Conservation (phyloP, 2,797 vertebrate species). For the Buphagus erythrorhynchus region DNA sequence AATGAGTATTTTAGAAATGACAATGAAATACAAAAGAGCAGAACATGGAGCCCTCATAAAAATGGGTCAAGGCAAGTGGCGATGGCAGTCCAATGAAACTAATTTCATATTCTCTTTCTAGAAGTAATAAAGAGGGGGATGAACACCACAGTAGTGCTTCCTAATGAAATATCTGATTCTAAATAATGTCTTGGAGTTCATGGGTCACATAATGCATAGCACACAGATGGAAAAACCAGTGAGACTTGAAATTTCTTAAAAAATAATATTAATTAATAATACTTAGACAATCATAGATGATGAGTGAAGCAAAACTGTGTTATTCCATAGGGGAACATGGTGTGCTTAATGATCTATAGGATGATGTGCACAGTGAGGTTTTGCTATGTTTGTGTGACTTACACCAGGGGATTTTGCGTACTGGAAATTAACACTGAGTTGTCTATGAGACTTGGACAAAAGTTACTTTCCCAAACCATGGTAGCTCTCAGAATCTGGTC, state of each 20-base stretch:
- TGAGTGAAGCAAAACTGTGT: neutral
- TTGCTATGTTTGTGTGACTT: neutral
- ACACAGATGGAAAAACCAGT: neutral
- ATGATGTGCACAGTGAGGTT: neutral
- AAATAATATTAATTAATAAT: conserved; percentile 57
- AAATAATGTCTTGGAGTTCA: conserved; percentile 10
- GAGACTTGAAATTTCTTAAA: neutral
- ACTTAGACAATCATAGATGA: neutral
- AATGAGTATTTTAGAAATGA: conserved; percentile 9
- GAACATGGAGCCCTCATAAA: neutral
- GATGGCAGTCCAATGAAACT: conserved; percentile 20
- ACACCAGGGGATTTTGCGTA: neutral
- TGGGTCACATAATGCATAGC: neutral
- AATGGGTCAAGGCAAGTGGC: conserved; percentile 55
- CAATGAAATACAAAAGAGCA: conserved; percentile 3
- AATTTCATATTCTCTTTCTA: conserved; percentile 69
- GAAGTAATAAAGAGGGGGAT: conserved; percentile 7
- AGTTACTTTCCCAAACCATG: neutral
- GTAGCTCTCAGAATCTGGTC: neutral
- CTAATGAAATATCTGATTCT: conserved; percentile 49
- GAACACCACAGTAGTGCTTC: neutral
- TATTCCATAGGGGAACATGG: neutral
- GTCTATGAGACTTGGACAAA: neutral
- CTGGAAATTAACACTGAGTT: neutral
- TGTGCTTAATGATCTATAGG: neutral